Evolutionary conservation across 1,140 invertebrate species (phyloP).

Genomic region (Eriosoma lanigerum): DNA sequence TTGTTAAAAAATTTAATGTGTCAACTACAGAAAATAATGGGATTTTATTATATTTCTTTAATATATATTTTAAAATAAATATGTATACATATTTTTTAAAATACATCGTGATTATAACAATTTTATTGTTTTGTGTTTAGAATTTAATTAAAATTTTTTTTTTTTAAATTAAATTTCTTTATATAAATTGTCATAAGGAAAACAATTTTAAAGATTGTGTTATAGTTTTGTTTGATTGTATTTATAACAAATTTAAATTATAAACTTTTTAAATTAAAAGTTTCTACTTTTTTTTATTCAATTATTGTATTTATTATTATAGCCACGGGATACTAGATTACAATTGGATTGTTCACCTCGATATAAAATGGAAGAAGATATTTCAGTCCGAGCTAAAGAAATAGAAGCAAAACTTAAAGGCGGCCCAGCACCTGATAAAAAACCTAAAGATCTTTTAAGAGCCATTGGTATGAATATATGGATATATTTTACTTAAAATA

Average conservation of each 20-base stretch:
- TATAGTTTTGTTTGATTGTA: neutral
- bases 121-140: too few relatives aligned
- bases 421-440: conserved; percentile 67
- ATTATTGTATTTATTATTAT: conserved; percentile 53
- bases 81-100: too few relatives aligned
- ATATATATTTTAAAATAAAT: too few relatives aligned
- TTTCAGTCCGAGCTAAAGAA: conserved; percentile 71
- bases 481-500: neutral
- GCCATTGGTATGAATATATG: conserved; percentile 67
- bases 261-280: too few relatives aligned
- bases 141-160: too few relatives aligned
- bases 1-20: too few relatives aligned
- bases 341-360: conserved; percentile 23
- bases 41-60: too few relatives aligned
- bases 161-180: too few relatives aligned
- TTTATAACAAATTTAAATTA: neutral
- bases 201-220: too few relatives aligned
- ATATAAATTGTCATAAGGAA: too few relatives aligned
- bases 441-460: conserved; percentile 81
- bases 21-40: too few relatives aligned
- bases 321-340: conserved; percentile 67
- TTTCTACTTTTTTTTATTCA: neutral
- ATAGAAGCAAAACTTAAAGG: conserved; percentile 67
- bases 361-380: conserved; percentile 64
- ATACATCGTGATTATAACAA: too few relatives aligned